Percentiles rank a stretch among this genome's conserved stretches.
Conservation (phyloP, 2,797 vertebrate genomes). For the Todus mexicanus region DNA sequence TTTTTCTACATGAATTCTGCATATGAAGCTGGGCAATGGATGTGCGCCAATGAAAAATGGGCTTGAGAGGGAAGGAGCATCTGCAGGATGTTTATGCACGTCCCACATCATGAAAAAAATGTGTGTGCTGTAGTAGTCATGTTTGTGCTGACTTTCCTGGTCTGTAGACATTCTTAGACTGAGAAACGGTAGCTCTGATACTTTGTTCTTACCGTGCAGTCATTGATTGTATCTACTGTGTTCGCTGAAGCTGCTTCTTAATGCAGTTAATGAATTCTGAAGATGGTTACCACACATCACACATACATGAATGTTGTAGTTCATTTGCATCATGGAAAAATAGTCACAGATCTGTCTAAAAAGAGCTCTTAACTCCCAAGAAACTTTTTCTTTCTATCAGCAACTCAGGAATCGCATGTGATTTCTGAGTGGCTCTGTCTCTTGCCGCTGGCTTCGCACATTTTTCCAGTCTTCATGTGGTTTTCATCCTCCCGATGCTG, state of each 20-base stretch:
- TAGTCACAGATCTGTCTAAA: neutral
- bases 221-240: neutral
- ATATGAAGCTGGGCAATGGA: neutral
- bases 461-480: slow-evolving; percentile 35
- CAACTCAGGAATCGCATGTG: neutral
- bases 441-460: slow-evolving; percentile 32
- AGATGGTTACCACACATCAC: neutral
- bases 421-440: neutral
- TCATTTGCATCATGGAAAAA: neutral
- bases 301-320: neutral
- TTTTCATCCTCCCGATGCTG: slow-evolving; percentile 29
- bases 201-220: neutral
- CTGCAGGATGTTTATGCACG: neutral
- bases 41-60: neutral
- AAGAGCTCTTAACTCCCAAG: neutral
- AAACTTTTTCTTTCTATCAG: neutral
- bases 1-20: neutral
- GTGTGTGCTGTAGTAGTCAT: neutral
- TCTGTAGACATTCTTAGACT: neutral
- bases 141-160: neutral
- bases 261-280: neutral
- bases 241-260: neutral
- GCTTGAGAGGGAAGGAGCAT: neutral
- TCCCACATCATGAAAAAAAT: neutral
- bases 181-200: neutral